Conservation (phyloP, 2,113 vertebrate genomes). For the Felis chaus region DNA sequence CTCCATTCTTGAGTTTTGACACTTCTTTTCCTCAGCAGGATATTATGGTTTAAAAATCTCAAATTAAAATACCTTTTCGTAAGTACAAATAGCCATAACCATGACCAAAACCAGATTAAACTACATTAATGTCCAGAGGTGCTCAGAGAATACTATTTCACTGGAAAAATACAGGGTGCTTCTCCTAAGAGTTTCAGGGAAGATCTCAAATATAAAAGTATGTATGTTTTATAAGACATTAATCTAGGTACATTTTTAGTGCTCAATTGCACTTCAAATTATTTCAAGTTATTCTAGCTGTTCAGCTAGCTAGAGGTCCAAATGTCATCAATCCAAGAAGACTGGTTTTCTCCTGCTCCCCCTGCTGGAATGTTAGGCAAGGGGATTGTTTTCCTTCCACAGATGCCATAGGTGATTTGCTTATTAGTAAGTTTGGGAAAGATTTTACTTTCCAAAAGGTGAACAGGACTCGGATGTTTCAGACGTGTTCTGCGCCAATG, state of each 20-base stretch:
- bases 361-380: not conserved
- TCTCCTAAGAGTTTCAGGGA: not conserved
- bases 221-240: constrained; percentile 53
- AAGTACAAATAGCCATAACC: not conserved
- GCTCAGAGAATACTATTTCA: constrained; percentile 29
- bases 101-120: constrained; percentile 33
- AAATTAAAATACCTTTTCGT: constrained; percentile 42
- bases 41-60: constrained; percentile 23
- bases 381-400: not conserved
- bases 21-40: not conserved
- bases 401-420: not conserved
- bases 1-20: not conserved
- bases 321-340: not conserved
- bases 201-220: constrained; percentile 28
- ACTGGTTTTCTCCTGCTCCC: not conserved
- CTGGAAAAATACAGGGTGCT: not conserved
- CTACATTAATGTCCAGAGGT: not conserved
- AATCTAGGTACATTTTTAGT: constrained; percentile 44
- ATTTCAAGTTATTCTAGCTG: constrained; percentile 16
- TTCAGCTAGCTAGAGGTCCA: not conserved
- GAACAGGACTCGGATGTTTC: not conserved
- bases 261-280: constrained; percentile 4
- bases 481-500: not conserved
- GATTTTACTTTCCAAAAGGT: not conserved
- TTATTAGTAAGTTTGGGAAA: not conserved